Conservation (phyloP, 2,888 invertebrate species). For the Calliphora vomitoria region DNA sequence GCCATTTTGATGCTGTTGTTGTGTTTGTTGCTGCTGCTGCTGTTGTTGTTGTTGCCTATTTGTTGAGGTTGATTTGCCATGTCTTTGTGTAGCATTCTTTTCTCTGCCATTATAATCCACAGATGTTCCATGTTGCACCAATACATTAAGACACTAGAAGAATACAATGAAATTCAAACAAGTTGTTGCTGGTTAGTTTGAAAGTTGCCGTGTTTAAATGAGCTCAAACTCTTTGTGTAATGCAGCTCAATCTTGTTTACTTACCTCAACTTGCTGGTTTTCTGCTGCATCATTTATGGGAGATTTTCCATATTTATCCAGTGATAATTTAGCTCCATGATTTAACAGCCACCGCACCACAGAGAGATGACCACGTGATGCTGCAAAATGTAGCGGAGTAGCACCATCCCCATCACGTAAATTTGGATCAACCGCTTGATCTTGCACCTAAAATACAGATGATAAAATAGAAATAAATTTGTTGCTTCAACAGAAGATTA, state of each 20-base stretch:
- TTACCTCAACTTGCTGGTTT: constrained; percentile 94
- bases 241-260: constrained; percentile 50
- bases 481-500: neutral
- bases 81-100: constrained; percentile 82
- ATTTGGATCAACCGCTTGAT: constrained; percentile 93
- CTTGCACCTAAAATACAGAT: constrained; percentile 87
- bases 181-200: constrained; percentile 47
- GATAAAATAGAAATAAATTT: neutral
- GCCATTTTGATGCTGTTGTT: constrained; percentile 65
- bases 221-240: constrained; percentile 17
- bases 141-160: constrained; percentile 90
- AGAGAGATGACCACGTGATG: constrained; percentile 92
- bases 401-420: constrained; percentile 94
- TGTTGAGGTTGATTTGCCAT: constrained; percentile 77
- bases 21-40: constrained; percentile 59
- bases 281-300: constrained; percentile 96
- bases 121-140: constrained; percentile 92
- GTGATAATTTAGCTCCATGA: constrained; percentile 91
- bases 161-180: constrained; percentile 62
- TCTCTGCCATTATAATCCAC: constrained; percentile 86
- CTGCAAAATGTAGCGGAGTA: constrained; percentile 95
- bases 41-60: constrained; percentile 74
- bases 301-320: constrained; percentile 95
- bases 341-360: constrained; percentile 93
- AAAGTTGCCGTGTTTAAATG: constrained; percentile 9